These are phyloP conservation scores for Biston betularia DNA, from an alignment of 2,888 invertebrate genomes.

Conservation along the genomic window DNA sequence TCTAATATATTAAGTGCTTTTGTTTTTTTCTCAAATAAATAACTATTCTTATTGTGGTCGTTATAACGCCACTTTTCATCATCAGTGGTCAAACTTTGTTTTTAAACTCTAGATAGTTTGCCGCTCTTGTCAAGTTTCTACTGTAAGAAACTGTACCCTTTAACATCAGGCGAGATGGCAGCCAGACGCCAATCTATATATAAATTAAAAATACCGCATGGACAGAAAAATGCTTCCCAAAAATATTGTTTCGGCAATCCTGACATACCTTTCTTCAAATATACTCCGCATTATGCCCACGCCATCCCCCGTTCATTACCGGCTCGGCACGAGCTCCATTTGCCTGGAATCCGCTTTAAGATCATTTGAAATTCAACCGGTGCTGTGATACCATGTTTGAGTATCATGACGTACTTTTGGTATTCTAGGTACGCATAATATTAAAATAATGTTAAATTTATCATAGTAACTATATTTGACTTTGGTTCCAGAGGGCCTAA, in stretches of 20 bases:
- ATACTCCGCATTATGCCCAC: slow-evolving; percentile 1
- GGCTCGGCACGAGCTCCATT: slow-evolving; percentile 1
- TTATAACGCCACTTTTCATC: no score
- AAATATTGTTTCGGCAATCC: not conserved
- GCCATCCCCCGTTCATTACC: slow-evolving; percentile 17
- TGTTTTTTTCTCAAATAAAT: no score
- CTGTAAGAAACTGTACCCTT: no score
- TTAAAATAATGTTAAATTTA: not conserved
- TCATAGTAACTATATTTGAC: no score
- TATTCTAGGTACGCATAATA: not conserved
- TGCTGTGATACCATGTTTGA: slow-evolving; percentile 15
- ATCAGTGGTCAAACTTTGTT: no score
- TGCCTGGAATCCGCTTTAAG: slow-evolving; percentile 25
- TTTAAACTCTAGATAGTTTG: no score
- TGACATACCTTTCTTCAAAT: not conserved
- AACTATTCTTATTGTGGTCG: no score
- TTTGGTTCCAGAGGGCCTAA: no score
- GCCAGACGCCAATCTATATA: not conserved
- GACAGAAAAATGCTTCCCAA: not conserved
- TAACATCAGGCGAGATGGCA: no score
- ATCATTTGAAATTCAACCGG: slow-evolving; percentile 23
- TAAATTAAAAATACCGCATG: not conserved
- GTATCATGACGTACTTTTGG: slow-evolving; percentile 1
- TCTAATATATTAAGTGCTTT: no score
- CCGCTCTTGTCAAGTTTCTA: no score